Evolutionary conservation across 2,797 vertebrate genomes (phyloP).

Genomic region (Macropus fuliginosus): DNA sequence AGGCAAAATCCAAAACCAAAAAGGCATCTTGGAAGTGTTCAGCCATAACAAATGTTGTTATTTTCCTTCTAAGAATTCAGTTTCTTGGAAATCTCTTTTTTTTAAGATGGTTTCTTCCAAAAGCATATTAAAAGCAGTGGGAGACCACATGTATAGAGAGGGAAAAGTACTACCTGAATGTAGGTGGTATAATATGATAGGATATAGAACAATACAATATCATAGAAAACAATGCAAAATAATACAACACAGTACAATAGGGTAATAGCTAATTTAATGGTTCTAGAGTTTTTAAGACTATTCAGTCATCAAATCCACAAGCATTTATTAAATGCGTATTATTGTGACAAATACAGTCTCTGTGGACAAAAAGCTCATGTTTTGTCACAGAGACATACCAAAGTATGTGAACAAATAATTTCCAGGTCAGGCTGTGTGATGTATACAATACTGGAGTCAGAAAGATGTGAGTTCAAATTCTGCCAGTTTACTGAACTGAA

Average conservation of each 20-base stretch:
- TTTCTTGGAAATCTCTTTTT: neutral
- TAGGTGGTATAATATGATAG: neutral
- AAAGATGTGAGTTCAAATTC: neutral
- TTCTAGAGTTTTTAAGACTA: neutral
- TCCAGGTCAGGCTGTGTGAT: neutral
- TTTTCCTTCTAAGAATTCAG: constrained; percentile 46
- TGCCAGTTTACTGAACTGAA: neutral
- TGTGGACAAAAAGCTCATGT: neutral
- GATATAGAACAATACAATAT: neutral
- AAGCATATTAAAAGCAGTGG: neutral
- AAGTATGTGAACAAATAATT: neutral
- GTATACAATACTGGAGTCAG: neutral
- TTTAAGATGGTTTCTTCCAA: constrained; percentile 32
- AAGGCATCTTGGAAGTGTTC: constrained; percentile 10
- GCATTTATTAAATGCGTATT: neutral
- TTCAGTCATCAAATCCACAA: neutral
- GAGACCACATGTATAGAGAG: neutral
- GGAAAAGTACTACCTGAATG: neutral
- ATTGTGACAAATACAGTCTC: neutral
- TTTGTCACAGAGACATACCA: neutral
- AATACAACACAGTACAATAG: neutral
- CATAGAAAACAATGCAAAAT: neutral
- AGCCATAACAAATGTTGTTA: neutral
- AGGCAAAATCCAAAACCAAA: constrained; percentile 9
- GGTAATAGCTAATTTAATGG: neutral